phyloP scores from a whole-genome alignment of 2,113 vertebrate genomes.

The Proteles cristata region DNA sequence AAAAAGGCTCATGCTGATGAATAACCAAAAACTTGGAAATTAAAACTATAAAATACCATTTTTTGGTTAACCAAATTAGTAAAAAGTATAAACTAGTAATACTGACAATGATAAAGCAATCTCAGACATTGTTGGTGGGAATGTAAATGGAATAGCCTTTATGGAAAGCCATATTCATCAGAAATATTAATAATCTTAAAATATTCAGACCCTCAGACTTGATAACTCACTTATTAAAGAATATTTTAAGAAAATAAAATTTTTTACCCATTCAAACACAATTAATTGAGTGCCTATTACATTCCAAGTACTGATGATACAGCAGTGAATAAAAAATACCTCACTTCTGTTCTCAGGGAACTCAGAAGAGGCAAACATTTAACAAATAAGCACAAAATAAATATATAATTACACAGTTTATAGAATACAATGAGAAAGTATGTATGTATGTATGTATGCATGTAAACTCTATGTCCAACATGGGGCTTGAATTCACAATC shows the following conservation, averaged over 20 bases:
- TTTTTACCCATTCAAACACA: constrained; percentile 31
- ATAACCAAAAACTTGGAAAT: constrained; percentile 61
- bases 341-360: background rate
- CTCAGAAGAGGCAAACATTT: background rate
- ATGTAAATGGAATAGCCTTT: background rate
- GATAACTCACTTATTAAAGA: constrained; percentile 37
- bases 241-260: constrained; percentile 2
- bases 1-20: background rate
- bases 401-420: background rate
- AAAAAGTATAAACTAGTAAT: constrained; percentile 52
- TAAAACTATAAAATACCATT: constrained; percentile 50
- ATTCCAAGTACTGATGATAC: background rate
- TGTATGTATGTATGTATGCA: no score
- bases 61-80: constrained; percentile 41
- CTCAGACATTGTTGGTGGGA: constrained; percentile 25
- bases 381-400: constrained; percentile 10
- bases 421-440: background rate
- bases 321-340: background rate
- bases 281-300: background rate
- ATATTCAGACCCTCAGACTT: constrained; percentile 45
- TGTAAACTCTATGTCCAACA: background rate
- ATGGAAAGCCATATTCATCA: background rate
- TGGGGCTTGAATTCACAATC: background rate
- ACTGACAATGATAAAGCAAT: constrained; percentile 54
- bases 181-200: constrained; percentile 54